These are phyloP conservation scores for Chrysotoxum bicinctum DNA, from an alignment of 2,888 invertebrate species.

Conservation along the genomic window DNA sequence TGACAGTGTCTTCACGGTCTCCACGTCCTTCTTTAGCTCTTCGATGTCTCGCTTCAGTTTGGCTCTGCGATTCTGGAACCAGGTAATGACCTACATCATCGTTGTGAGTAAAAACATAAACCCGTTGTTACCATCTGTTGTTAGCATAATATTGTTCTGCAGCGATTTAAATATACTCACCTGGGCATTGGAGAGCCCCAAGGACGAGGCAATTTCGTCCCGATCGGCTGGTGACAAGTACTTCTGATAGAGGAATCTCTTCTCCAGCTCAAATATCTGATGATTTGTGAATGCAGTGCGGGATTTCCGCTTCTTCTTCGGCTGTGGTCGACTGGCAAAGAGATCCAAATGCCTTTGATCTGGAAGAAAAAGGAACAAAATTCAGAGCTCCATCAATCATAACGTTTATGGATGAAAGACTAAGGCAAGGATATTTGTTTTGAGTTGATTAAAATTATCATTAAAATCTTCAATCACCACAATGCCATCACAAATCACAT, in stretches of 20 bases:
- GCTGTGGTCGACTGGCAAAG: conserved; percentile 94
- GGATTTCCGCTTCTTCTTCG: conserved; percentile 98
- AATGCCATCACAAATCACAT: conserved; percentile 34
- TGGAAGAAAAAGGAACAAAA: conserved; percentile 79
- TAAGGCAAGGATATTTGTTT: conserved; percentile 61
- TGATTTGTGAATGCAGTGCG: conserved; percentile 99
- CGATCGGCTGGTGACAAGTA: conserved; percentile 98
- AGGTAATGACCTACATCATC: conserved; percentile 90
- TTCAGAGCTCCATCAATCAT: conserved; percentile 12
- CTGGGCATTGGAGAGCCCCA: conserved; percentile 98
- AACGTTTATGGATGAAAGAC: conserved; percentile 6
- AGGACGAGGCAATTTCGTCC: conserved; percentile 96
- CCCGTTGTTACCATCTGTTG: conserved; percentile 2
- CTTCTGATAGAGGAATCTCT: conserved; percentile 98
- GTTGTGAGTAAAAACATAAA: not conserved
- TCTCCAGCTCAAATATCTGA: conserved; percentile 98
- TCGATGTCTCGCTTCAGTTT: conserved; percentile 98
- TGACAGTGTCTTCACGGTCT: conserved; percentile 93
- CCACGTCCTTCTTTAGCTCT: conserved; percentile 97
- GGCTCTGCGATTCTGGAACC: conserved; percentile 97
- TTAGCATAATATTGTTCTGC: not conserved
- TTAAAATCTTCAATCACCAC: conserved; percentile 21
- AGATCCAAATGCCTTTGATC: conserved; percentile 94
- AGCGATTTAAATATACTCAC: conserved; percentile 75
- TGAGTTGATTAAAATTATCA: conserved; percentile 40